Base-by-base conservation (phyloP, 1,140 invertebrate species). In the Zophobas morio region DNA sequence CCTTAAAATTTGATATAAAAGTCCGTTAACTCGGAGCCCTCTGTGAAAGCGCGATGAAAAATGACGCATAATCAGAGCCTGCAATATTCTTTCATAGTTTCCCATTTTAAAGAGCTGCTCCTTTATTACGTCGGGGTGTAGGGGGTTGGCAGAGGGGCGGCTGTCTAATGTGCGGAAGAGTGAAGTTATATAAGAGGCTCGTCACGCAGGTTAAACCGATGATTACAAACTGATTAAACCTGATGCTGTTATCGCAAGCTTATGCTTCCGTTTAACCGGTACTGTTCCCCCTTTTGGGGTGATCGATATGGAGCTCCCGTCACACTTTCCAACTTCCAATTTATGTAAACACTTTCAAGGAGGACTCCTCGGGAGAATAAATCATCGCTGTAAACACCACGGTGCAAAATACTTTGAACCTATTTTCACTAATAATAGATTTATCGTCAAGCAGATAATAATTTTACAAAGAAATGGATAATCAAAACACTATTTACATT, bases 171-270 rank as follows among this genome's bases (percentile, higher is more conserved):
- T 77, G 78, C 80, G 75, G 78, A 80, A 79, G 81, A 76, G 70
- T 54, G 53, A 74, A 70, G 74, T 79, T 78, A 57, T 73, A 75
- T 77, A 81, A 82, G 81, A 82, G 79, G 76, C 70, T 80, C 80
- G 78, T 80, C 82, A 84, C 82, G 82, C 80, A 80, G 81, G 80
- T 82, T 83, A 83, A 83, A 82, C 82, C 76, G 80, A 81, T 82
- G 81, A 83, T 82, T 82, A 82, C 81, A 76, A 81, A 81, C 80
- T 83, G 82, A 83, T 83, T 83, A 83, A 83, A 79, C 70, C 78
- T 78, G 75, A 79, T 78, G 70, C 76, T 80, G 79, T 79, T 82
- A 82, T 79, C 78, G 72, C 60, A 53, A 81, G 79, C 79, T 81
- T 80, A 80, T 80, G 74, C 73, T 70, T 56, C 49, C 77, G 70